These are phyloP conservation scores for Spinus pinus DNA, from an alignment of 2,797 vertebrate genomes.

Conservation along the genomic window DNA sequence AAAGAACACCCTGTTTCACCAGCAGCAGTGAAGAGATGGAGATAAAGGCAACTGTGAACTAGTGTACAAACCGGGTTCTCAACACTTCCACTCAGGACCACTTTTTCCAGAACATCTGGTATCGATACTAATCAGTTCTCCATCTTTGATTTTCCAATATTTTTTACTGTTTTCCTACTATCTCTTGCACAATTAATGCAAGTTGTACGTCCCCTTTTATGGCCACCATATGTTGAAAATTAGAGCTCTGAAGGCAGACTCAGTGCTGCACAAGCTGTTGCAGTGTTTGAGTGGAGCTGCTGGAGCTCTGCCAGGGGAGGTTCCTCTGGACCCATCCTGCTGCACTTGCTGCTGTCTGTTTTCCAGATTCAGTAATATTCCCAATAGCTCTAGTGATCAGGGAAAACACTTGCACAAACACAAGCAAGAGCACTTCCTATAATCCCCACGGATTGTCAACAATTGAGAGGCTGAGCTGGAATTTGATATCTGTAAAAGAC, in stretches of 20 bases:
- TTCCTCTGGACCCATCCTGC: background rate
- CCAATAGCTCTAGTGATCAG: background rate
- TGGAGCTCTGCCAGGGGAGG: background rate
- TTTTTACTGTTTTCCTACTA: background rate
- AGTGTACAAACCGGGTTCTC: background rate
- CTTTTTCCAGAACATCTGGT: background rate
- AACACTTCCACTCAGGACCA: background rate
- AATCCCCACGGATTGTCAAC: background rate
- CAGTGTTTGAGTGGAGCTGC: background rate
- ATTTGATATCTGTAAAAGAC: background rate
- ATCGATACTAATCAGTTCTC: background rate
- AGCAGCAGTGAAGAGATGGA: background rate
- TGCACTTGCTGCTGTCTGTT: background rate
- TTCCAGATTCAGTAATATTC: background rate
- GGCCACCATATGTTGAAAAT: background rate
- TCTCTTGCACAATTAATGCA: background rate
- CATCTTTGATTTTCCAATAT: background rate
- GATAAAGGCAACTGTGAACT: background rate
- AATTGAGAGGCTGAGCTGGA: background rate
- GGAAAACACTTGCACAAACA: background rate
- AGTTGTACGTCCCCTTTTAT: background rate
- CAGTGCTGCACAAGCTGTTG: background rate
- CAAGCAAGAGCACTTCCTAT: background rate
- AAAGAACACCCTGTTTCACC: background rate
- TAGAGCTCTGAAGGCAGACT: background rate